Evolutionary conservation across 2,113 vertebrate species (phyloP).

Genomic region (Scophthalmus maximus): DNA sequence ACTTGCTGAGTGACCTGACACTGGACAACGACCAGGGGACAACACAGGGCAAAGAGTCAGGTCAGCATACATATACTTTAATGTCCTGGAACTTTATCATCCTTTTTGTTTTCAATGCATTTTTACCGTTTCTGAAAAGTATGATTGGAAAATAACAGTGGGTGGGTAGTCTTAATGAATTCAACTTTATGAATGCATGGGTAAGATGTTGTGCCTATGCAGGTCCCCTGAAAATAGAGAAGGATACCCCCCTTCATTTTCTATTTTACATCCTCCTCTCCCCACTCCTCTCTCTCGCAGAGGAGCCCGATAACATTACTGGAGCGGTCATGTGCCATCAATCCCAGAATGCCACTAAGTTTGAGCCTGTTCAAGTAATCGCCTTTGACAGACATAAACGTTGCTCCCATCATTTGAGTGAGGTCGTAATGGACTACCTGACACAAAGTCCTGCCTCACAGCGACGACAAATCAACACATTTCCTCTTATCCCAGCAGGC

Average conservation of each 20-base stretch:
- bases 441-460: constrained; percentile 37
- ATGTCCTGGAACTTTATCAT: constrained; percentile 7
- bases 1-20: constrained; percentile 90
- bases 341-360: constrained; percentile 41
- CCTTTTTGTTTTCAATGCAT: background rate
- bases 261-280: constrained; percentile 18
- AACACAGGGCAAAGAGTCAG: constrained; percentile 88
- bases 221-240: background rate
- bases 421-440: background rate
- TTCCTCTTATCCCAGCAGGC: constrained; percentile 67
- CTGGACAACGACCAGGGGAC: constrained; percentile 85
- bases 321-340: constrained; percentile 44
- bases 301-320: constrained; percentile 30
- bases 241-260: constrained; percentile 29
- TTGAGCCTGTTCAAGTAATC: constrained; percentile 36
- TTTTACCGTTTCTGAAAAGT: background rate
- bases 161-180: background rate
- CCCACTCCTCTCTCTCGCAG: background rate
- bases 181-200: constrained; percentile 14
- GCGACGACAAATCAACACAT: constrained; percentile 57
- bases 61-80: constrained; percentile 76
- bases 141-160: too few relatives aligned
- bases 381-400: constrained; percentile 33
- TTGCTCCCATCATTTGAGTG: constrained; percentile 31
- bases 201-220: background rate